Evolutionary conservation across 1,140 invertebrate species (phyloP), one percentile per base, ranked within the genome.

Genomic region (Drosophila pachea): DNA sequence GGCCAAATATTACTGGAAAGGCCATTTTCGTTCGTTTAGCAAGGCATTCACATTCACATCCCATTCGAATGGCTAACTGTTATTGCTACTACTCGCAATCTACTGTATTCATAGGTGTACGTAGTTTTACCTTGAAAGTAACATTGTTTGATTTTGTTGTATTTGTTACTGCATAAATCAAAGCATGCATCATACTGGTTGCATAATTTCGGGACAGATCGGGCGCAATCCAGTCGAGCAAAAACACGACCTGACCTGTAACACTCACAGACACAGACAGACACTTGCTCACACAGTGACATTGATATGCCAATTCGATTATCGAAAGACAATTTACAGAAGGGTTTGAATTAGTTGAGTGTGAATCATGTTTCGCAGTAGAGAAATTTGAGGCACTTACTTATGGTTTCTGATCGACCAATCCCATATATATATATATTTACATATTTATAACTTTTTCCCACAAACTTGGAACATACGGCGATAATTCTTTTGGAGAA

Each of bases 341-440:
- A 83, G 79, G 78, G 71, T 84, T 83, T 83, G 72, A 84, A 68
- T 54, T 42, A 36, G n/a, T 60, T 74, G 52, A 16, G 58, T 54
- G 49, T 62, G n/a, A 56, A 38, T 67, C 22, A 22, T 3, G 22
- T 22, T 22, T 22, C 22, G 22, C 3, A 22, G 22, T 22, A 1
- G 22, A 22, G 22, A 22, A 22, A 22, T 22, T 22, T 3, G 22
- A 22, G 3, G 22, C 1, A 22, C 22, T 22, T 22, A 22, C 3
- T 22, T 22, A 22, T 22, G 22, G 1, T 22, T 22, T 22, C 22
- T n/a, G n/a, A n/a, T n/a, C n/a, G n/a, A n/a, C n/a, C n/a, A n/a
- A n/a, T n/a, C n/a, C n/a, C n/a, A n/a, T n/a, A n/a, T n/a, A n/a
- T n/a, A n/a, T n/a, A n/a, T n/a, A n/a, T n/a, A n/a, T n/a, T n/a